Percentiles rank a stretch among this genome's conserved stretches.
These are phyloP conservation scores for Alca torda DNA, from an alignment of 2,797 vertebrate genomes.

Conservation along the genomic window DNA sequence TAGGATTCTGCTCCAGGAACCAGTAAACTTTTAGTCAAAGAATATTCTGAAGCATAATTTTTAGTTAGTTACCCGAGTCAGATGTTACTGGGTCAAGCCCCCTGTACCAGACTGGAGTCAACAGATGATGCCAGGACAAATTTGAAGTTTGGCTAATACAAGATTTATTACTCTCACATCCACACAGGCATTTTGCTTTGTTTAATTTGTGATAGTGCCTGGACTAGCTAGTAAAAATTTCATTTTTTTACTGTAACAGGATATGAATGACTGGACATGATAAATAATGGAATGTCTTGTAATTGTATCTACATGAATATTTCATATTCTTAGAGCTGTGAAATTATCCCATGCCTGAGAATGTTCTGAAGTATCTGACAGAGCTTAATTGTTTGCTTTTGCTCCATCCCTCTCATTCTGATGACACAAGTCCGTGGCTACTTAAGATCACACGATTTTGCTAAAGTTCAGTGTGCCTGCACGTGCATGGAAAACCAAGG, in stretches of 20 bases:
- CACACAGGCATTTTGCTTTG: not conserved
- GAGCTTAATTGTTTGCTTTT: not conserved
- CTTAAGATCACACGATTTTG: not conserved
- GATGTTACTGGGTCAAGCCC: not conserved
- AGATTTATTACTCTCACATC: not conserved
- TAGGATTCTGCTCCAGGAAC: not conserved
- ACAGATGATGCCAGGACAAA: not conserved
- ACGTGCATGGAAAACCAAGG: not conserved
- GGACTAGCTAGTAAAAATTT: not conserved
- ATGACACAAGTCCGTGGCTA: not conserved
- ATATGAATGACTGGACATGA: not conserved
- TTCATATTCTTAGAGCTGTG: not conserved
- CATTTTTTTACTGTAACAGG: not conserved
- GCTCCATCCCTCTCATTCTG: not conserved
- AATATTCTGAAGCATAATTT: not conserved
- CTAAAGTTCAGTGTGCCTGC: not conserved
- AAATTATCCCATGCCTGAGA: not conserved
- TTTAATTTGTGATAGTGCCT: not conserved
- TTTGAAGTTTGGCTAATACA: not conserved
- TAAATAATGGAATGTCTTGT: not conserved
- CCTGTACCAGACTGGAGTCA: not conserved
- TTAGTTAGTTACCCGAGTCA: not conserved
- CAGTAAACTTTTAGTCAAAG: not conserved
- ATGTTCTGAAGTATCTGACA: not conserved
- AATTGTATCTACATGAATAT: conserved; percentile 36